These are phyloP conservation scores for Galeopsomyia nigrocyanea DNA, from an alignment of 2,888 invertebrate species.

Conservation along the genomic window DNA sequence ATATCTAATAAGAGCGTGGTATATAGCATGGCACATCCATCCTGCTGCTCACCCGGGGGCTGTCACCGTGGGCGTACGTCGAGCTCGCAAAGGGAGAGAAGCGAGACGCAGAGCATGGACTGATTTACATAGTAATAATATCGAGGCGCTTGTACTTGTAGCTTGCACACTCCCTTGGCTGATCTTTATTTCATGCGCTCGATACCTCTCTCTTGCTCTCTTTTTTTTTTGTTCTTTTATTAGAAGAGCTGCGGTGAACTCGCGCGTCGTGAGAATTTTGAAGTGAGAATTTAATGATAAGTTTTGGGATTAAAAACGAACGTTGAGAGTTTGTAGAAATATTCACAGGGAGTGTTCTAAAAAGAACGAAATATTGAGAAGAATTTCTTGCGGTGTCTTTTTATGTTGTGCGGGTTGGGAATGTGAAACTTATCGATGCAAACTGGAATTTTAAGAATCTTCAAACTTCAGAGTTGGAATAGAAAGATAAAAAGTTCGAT, in stretches of 20 bases:
- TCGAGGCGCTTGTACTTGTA: constrained; percentile 55
- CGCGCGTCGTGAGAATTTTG: constrained; percentile 26
- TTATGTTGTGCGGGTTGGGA: constrained; percentile 47
- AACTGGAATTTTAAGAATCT: constrained; percentile 50
- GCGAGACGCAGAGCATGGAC: constrained; percentile 49
- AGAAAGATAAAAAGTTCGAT: constrained; percentile 18
- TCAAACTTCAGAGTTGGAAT: neutral
- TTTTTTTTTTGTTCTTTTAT: neutral
- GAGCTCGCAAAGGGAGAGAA: neutral
- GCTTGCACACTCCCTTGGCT: constrained; percentile 19
- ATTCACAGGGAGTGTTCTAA: too few relatives aligned
- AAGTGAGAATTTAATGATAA: neutral
- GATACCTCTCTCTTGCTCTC: constrained; percentile 42
- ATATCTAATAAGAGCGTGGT: constrained; percentile 65
- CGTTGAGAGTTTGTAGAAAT: too few relatives aligned
- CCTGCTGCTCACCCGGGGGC: constrained; percentile 64
- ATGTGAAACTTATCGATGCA: constrained; percentile 53
- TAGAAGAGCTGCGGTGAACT: neutral
- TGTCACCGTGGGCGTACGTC: constrained; percentile 67
- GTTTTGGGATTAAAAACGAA: too few relatives aligned
- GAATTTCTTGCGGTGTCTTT: constrained; percentile 44
- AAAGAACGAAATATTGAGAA: too few relatives aligned
- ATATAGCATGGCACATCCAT: constrained; percentile 61
- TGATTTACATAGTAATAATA: constrained; percentile 71
- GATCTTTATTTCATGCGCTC: constrained; percentile 42